Evolutionary conservation across 2,113 vertebrate genomes (phyloP), one percentile per base, ranked within the genome.

Genomic region (Taxidea taxus): DNA sequence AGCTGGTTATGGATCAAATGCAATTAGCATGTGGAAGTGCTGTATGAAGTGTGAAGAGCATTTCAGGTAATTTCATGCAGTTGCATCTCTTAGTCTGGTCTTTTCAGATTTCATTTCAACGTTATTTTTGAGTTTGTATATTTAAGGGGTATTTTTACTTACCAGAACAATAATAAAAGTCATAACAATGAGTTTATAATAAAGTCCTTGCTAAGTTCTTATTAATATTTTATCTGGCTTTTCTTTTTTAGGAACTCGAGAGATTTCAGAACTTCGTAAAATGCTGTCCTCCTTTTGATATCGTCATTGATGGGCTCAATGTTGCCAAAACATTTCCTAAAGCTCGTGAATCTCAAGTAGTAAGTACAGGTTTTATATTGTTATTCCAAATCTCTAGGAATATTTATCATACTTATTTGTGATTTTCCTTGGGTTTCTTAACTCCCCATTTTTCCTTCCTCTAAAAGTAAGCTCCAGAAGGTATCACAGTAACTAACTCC

Each of bases 301-400:
- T 99, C 96, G 99, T 99, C 56, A 98, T 99, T 7, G 99, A 99
- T 94, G 99, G 99, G 37, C 99, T 99, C 96, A 99, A 99, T 94
- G 99, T 99, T 87, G 99, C 99, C 89, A 99, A 99, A 92, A 91
- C 98, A 83, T 97, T 97, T 58, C 60, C 84, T 94, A 99, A 94
- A 94, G 98, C 7, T 91, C 98, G 90, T 56, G 98, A 97, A 27
- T 99, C 99, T 47, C 98, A 99, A 98, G 99, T 98, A 92, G 99
- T 99, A 98, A 99, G 99, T 99, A 96, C 37, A 88, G 34, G 49
- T 96, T 98, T 92, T 94, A 95, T 93, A 97, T 98, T 96, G 18
- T 72, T 95, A 78, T 93, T 95, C 60, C 49, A 37, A 23, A 42
- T 86, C 75, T 94, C 64, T 62, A 80, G 64, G 92, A 92, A 81